A percentile compares a stretch with the other conserved stretches of the same genome.
phyloP scores from a whole-genome alignment of 2,113 vertebrate genomes.

The Lanius ludovicianus region DNA sequence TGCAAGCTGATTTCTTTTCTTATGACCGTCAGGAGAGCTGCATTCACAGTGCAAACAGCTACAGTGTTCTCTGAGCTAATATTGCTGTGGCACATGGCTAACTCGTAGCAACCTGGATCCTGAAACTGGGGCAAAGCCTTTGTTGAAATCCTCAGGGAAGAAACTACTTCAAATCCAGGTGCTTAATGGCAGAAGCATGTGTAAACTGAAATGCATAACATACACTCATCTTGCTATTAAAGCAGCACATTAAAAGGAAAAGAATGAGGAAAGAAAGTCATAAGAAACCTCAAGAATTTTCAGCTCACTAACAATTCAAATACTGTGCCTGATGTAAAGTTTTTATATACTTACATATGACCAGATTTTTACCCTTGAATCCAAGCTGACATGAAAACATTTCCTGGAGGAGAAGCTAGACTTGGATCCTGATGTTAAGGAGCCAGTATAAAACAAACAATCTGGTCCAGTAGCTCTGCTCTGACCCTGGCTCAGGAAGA shows the following conservation, averaged over 20 bases:
- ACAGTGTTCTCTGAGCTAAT: slow-evolving; percentile 65
- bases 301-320: background rate
- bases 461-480: background rate
- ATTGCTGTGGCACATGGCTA: slow-evolving; percentile 59
- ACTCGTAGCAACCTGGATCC: slow-evolving; percentile 52
- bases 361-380: slow-evolving; percentile 26
- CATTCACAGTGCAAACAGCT: slow-evolving; percentile 46
- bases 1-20: slow-evolving; percentile 65
- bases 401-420: background rate
- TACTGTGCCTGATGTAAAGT: background rate
- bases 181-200: slow-evolving; percentile 65
- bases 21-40: slow-evolving; percentile 66
- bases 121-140: slow-evolving; percentile 56
- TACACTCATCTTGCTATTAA: slow-evolving; percentile 56
- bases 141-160: slow-evolving; percentile 67
- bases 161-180: slow-evolving; percentile 67
- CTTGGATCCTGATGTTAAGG: background rate
- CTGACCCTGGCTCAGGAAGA: background rate
- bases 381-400: background rate
- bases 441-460: background rate
- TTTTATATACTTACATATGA: background rate
- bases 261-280: background rate
- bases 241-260: background rate
- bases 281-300: slow-evolving; percentile 48
- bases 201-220: slow-evolving; percentile 56